Conservation (phyloP, 2,113 vertebrate species). For the Strigops habroptila region DNA sequence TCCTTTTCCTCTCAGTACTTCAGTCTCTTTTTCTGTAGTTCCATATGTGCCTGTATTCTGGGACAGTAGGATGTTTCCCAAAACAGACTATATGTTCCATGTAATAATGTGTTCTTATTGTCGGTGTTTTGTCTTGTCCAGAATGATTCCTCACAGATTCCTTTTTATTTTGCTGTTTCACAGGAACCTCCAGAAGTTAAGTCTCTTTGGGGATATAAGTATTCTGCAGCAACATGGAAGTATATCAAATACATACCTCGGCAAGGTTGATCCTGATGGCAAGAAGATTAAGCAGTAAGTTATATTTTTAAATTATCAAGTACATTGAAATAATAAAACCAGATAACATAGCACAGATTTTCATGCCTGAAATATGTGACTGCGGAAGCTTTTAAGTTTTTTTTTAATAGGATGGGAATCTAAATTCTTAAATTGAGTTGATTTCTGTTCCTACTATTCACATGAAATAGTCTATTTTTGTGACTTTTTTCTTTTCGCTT, state of each 20-base stretch:
- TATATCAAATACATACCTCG: slow-evolving; percentile 87
- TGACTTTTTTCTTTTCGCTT: neutral
- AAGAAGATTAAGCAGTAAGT: slow-evolving; percentile 98
- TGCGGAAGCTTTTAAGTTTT: neutral
- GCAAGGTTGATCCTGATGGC: slow-evolving; percentile 90
- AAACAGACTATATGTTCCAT: neutral
- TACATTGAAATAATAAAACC: neutral
- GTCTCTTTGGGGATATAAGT: slow-evolving; percentile 93
- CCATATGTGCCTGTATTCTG: neutral
- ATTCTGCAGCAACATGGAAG: slow-evolving; percentile 90
- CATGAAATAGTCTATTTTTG: neutral
- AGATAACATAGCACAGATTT: neutral
- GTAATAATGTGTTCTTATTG: neutral
- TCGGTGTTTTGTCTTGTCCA: neutral
- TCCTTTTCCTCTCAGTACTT: neutral
- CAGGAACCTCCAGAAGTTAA: slow-evolving; percentile 95
- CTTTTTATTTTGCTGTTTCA: slow-evolving; percentile 20
- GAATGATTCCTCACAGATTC: neutral
- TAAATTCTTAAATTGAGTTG: neutral
- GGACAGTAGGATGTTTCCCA: neutral
- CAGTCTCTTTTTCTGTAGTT: neutral
- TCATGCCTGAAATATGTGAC: neutral
- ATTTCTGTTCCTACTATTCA: neutral
- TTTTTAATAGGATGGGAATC: neutral
- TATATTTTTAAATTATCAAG: neutral